phyloP scores from a whole-genome alignment of 2,888 invertebrate genomes.

The Lasioglossum morio region DNA sequence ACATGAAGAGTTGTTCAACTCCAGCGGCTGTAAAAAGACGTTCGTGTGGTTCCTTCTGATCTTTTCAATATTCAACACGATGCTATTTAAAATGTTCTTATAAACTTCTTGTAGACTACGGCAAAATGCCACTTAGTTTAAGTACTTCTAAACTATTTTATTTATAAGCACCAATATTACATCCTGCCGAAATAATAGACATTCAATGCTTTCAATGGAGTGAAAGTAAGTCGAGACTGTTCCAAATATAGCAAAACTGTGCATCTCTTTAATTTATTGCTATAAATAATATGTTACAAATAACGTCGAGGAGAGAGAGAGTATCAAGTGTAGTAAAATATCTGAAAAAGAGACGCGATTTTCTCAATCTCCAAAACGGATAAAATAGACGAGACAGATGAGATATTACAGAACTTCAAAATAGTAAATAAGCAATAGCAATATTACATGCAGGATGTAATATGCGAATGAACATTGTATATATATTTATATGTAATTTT shows the following conservation, averaged over 20 bases:
- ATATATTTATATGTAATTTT: neutral
- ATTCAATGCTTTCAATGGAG: too few species aligned
- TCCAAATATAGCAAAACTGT: neutral
- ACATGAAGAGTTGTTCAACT: accelerated
- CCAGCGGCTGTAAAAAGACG: neutral
- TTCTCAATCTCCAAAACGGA: neutral
- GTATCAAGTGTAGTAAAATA: too few species aligned
- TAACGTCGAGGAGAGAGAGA: neutral
- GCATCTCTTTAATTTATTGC: neutral
- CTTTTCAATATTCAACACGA: conserved; percentile 41
- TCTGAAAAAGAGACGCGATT: neutral
- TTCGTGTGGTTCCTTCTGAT: conserved; percentile 26
- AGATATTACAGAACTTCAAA: neutral
- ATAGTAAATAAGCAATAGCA: neutral
- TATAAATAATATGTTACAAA: neutral
- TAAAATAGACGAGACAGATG: too few species aligned
- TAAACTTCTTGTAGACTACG: neutral
- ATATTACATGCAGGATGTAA: neutral
- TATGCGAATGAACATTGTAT: neutral
- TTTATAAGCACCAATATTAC: too few species aligned
- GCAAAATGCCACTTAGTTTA: neutral
- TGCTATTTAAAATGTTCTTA: conserved; percentile 29
- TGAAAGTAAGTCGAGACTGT: neutral
- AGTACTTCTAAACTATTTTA: neutral
- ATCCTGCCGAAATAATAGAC: too few species aligned